Evolutionary conservation across 1,140 invertebrate genomes (phyloP).

Genomic region (Psix sp.): DNA sequence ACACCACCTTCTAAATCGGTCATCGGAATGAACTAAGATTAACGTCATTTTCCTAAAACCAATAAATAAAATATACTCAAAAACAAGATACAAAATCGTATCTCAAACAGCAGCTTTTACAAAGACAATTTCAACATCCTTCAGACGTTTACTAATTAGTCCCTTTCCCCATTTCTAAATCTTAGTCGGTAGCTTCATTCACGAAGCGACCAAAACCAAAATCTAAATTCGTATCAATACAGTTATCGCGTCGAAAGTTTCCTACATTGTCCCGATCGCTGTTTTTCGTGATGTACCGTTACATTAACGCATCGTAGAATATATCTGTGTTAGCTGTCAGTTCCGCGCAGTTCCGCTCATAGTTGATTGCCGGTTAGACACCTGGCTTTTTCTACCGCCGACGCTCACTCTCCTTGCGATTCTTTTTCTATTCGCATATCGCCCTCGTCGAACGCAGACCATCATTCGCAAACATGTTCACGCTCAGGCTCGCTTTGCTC

Average conservation of each 20-base stretch:
- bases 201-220: constrained; percentile 4
- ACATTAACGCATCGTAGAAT: constrained; percentile 58
- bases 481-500: constrained; percentile 10
- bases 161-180: not conserved
- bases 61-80: too few species aligned
- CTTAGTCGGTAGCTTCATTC: constrained; percentile 3
- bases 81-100: too few species aligned
- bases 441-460: not conserved
- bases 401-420: constrained; percentile 2
- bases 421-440: constrained; percentile 3
- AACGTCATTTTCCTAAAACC: too few species aligned
- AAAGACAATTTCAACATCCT: too few species aligned
- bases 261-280: constrained; percentile 49
- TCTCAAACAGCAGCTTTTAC: too few species aligned
- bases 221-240: constrained; percentile 45
- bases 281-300: constrained; percentile 58
- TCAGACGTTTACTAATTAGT: not conserved
- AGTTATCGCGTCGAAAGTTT: constrained; percentile 52
- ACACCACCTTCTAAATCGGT: too few species aligned
- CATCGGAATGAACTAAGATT: too few species aligned
- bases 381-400: constrained; percentile 27
- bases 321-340: constrained; percentile 52
- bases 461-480: constrained; percentile 11
- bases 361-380: constrained; percentile 56
- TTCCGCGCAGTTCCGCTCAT: constrained; percentile 53